These are phyloP conservation scores for Columba livia DNA, from an alignment of 2,113 vertebrate species.

Conservation along the genomic window DNA sequence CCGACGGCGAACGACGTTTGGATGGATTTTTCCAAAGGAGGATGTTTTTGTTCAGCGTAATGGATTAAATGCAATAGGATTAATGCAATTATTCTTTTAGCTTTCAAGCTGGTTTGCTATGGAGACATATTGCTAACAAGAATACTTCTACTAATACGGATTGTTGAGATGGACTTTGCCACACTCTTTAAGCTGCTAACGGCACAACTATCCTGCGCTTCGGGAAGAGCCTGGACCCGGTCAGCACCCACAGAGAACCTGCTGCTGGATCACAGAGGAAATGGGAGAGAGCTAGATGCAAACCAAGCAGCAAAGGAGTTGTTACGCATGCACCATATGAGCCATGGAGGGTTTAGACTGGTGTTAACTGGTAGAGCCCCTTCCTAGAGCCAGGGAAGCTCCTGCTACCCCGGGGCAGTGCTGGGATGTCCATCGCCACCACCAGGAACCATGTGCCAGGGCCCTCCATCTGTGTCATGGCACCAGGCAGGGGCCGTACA, in stretches of 20 bases:
- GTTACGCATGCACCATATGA: fast-evolving
- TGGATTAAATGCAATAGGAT: not conserved
- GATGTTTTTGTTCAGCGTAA: not conserved
- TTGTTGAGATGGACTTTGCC: not conserved
- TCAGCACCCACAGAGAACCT: not conserved
- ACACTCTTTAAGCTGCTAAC: conserved; percentile 18
- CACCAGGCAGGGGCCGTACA: fast-evolving
- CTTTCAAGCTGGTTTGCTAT: not conserved
- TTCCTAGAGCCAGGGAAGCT: not conserved
- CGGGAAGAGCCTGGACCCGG: not conserved
- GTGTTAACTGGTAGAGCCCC: not conserved
- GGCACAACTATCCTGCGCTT: not conserved
- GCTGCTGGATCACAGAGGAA: not conserved
- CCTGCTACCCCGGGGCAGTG: not conserved
- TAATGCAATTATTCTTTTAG: not conserved
- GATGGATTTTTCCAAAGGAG: not conserved
- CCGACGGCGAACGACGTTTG: not conserved
- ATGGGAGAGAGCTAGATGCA: not conserved
- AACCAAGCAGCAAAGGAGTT: not conserved
- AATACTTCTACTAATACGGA: not conserved
- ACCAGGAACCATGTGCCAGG: not conserved
- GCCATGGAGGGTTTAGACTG: not conserved
- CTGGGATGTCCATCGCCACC: not conserved
- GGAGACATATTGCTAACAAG: not conserved
- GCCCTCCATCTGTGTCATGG: fast-evolving